A percentile compares a stretch with the other conserved stretches of the same genome.
Conservation (phyloP, 2,797 vertebrate genomes). For the Odontamblyopus rebecca region DNA sequence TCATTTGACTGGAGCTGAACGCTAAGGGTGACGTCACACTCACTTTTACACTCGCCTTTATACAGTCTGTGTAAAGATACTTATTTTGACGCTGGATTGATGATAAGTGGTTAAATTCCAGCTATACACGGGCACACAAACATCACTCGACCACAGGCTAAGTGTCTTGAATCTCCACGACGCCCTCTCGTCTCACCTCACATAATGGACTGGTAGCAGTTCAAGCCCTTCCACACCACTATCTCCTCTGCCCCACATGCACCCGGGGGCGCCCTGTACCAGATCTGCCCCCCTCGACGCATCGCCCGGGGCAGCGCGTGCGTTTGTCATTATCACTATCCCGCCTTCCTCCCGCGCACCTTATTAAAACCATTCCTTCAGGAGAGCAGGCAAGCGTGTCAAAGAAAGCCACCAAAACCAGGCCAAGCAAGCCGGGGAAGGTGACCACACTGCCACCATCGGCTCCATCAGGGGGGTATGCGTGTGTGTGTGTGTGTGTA, state of each 20-base stretch:
- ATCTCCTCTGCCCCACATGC: conserved; percentile 54
- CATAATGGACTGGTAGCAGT: conserved; percentile 49
- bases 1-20: no score
- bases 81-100: no score
- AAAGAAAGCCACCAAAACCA: conserved; percentile 78
- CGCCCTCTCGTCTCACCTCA: conserved; percentile 3
- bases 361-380: conserved; percentile 93
- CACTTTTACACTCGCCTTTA: no score
- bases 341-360: conserved; percentile 78
- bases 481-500: not conserved
- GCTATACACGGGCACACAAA: not conserved
- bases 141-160: not conserved
- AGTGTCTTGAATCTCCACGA: not conserved
- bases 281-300: conserved; percentile 61
- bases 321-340: conserved; percentile 76
- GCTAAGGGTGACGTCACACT: no score
- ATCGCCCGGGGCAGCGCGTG: conserved; percentile 65
- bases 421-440: conserved; percentile 63
- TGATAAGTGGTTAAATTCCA: no score
- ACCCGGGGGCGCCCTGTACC: conserved; percentile 68
- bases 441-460: conserved; percentile 70
- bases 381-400: conserved; percentile 86
- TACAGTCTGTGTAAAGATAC: no score
- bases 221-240: conserved; percentile 51
- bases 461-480: conserved; percentile 21